A percentile compares a stretch with the other conserved stretches of the same genome.
Evolutionary conservation across 2,797 vertebrate species (phyloP).

Genomic region (Myotis pilosus): DNA sequence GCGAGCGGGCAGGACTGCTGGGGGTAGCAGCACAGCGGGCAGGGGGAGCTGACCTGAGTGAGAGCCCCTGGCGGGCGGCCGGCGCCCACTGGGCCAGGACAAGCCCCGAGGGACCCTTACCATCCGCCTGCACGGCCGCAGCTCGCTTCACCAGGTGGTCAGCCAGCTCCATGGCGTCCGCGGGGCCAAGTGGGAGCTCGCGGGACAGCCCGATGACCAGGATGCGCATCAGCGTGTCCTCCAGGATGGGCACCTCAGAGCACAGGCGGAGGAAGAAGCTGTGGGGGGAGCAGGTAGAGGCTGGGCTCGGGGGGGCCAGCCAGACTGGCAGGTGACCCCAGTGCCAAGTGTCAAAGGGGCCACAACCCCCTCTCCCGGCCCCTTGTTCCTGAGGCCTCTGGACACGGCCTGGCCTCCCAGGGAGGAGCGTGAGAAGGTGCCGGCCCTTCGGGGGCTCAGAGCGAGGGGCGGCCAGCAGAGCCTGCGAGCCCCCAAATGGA

Average conservation of each 20-base stretch:
- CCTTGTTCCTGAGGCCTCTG: rapidly evolving
- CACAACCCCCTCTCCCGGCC: too few relatives aligned
- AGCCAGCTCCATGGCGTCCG: conserved; percentile 97
- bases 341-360: neutral
- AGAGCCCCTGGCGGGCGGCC: rapidly evolving
- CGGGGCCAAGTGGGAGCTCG: conserved; percentile 95
- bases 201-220: conserved; percentile 96
- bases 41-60: rapidly evolving
- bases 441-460: rapidly evolving
- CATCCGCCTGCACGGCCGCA: conserved; percentile 94
- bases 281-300: neutral
- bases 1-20: neutral
- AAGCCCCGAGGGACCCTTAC: conserved; percentile 75
- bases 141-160: conserved; percentile 98
- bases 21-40: neutral
- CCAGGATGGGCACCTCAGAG: conserved; percentile 97
- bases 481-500: too few relatives aligned
- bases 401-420: rapidly evolving
- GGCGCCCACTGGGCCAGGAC: rapidly evolving
- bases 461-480: too few relatives aligned
- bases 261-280: conserved; percentile 99
- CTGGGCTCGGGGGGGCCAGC: rapidly evolving
- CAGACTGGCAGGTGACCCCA: neutral
- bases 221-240: conserved; percentile 98
- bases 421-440: rapidly evolving